Conservation (phyloP, 2,113 vertebrate genomes). For the Sinocyclocheilus maitianheensis region DNA sequence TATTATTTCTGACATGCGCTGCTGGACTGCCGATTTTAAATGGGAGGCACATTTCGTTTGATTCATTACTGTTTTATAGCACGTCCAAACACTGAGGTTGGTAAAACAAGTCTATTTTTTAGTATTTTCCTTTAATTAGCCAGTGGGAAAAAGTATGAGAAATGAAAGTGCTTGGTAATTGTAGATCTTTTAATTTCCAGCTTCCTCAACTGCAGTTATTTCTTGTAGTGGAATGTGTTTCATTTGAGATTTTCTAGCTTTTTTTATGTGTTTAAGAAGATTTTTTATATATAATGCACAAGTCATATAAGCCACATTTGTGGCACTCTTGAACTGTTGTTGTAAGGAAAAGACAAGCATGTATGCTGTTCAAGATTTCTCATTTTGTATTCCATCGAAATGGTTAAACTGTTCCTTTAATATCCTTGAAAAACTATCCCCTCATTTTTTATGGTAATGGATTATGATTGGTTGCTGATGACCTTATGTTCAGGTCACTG, state of each 20-base stretch:
- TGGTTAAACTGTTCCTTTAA: background rate
- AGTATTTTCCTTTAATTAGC: constrained; percentile 50
- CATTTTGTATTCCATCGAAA: background rate
- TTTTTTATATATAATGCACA: background rate
- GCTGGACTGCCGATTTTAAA: constrained; percentile 57
- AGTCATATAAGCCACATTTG: background rate
- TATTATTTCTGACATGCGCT: constrained; percentile 68
- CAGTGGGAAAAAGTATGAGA: constrained; percentile 18
- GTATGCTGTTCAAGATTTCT: background rate
- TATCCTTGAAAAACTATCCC: background rate
- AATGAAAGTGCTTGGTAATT: constrained; percentile 13
- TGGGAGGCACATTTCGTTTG: constrained; percentile 46
- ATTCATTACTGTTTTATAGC: constrained; percentile 62
- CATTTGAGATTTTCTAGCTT: background rate
- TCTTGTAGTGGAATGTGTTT: background rate
- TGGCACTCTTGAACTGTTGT: background rate
- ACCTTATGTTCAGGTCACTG: background rate
- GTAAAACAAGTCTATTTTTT: constrained; percentile 56
- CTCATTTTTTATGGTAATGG: background rate
- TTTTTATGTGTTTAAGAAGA: background rate
- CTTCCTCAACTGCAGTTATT: background rate
- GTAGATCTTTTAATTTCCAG: background rate
- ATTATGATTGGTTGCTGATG: background rate
- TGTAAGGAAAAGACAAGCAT: background rate
- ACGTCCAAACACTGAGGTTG: constrained; percentile 52